Evolutionary conservation across 2,888 invertebrate species (phyloP).

Genomic region (Acronicta leporina): DNA sequence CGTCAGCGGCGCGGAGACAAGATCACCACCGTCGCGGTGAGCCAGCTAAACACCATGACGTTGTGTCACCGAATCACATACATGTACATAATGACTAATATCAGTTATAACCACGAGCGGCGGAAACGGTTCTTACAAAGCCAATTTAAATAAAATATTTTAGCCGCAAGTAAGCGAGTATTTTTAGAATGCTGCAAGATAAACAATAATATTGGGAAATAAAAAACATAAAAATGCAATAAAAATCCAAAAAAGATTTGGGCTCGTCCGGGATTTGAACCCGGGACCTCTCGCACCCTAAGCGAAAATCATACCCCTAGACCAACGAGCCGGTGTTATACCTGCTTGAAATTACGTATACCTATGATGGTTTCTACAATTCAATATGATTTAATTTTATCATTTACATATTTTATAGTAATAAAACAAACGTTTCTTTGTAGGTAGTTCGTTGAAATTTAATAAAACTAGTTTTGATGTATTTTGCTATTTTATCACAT

Average conservation of each 20-base stretch:
- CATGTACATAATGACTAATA: not conserved
- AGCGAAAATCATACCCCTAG: conserved; percentile 89
- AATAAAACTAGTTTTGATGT: no score
- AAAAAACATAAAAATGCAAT: conserved; percentile 2
- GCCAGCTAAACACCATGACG: not conserved
- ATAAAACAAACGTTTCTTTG: no score
- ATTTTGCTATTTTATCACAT: no score
- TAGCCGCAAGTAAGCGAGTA: no score
- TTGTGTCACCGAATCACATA: not conserved
- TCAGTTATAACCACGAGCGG: not conserved
- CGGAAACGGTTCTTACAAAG: no score
- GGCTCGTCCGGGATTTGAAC: conserved; percentile 89
- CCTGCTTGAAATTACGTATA: accelerated
- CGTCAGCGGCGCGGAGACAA: conserved; percentile 23
- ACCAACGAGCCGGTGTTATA: conserved; percentile 81
- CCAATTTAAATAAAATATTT: no score
- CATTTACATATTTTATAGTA: no score
- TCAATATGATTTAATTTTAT: not conserved
- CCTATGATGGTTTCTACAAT: not conserved
- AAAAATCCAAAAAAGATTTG: conserved; percentile 55
- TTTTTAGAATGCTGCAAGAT: no score
- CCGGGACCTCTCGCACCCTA: conserved; percentile 89
- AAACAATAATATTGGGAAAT: no score
- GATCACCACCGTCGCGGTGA: conserved; percentile 68
- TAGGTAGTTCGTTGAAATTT: no score